Percentiles rank a stretch among this genome's conserved stretches.
These are phyloP conservation scores for Anthophora plumipes DNA, from an alignment of 2,888 invertebrate genomes.

Conservation along the genomic window DNA sequence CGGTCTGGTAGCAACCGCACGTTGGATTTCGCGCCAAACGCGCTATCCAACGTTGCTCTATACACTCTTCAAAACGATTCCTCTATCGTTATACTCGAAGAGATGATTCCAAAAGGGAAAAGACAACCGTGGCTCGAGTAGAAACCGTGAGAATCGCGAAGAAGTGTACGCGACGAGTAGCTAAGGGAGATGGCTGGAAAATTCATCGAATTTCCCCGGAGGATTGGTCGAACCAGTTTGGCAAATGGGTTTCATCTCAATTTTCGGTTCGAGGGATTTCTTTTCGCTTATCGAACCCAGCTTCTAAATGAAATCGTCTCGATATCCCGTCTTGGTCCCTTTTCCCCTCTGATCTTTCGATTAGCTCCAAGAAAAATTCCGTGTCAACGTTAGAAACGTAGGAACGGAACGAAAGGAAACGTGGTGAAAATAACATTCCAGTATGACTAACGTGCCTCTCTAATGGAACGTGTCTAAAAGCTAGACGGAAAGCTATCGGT, in stretches of 20 bases:
- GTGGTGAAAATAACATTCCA: not conserved
- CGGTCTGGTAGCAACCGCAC: constrained; percentile 61
- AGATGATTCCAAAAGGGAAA: no score
- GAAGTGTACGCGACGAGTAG: constrained; percentile 20
- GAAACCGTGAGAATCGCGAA: constrained; percentile 32
- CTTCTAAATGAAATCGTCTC: constrained; percentile 37
- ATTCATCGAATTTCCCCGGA: constrained; percentile 64
- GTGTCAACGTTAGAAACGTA: not conserved
- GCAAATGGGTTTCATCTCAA: constrained; percentile 53
- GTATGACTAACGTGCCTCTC: not conserved
- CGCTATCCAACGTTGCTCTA: constrained; percentile 38
- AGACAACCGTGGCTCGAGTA: not conserved
- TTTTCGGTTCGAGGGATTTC: constrained; percentile 48
- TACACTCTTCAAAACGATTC: constrained; percentile 48
- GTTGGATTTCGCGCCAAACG: constrained; percentile 71
- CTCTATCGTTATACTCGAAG: constrained; percentile 38
- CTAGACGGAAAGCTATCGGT: not conserved
- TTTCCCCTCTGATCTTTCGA: constrained; percentile 4
- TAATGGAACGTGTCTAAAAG: not conserved
- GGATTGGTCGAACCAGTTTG: constrained; percentile 51
- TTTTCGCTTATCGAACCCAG: constrained; percentile 4
- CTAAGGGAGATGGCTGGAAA: constrained; percentile 9
- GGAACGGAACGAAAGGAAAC: no score
- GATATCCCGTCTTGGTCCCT: constrained; percentile 4
- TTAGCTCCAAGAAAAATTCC: not conserved